Conservation (phyloP, 2,113 vertebrate species). For the Coreoperca whiteheadi region DNA sequence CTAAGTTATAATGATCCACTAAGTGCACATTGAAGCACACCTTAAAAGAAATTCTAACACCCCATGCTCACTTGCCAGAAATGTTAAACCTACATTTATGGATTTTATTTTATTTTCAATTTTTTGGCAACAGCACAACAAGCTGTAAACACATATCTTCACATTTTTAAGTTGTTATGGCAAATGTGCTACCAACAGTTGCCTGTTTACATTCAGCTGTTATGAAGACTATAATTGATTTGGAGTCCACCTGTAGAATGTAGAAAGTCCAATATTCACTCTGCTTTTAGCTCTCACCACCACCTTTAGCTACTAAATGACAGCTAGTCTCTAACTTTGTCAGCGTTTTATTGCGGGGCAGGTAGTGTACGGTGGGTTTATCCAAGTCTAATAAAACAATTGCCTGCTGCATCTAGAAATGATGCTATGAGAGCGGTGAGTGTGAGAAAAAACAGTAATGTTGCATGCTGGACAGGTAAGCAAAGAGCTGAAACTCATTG, state of each 20-base stretch:
- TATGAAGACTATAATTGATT: not conserved
- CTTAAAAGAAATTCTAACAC: not conserved
- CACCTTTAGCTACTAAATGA: not conserved
- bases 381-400: not conserved
- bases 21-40: not conserved
- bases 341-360: not conserved
- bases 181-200: too few relatives aligned
- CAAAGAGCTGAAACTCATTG: not conserved
- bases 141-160: not conserved
- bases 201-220: not conserved
- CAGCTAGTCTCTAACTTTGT: too few relatives aligned
- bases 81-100: not conserved
- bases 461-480: not conserved
- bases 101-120: not conserved
- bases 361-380: not conserved
- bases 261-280: not conserved
- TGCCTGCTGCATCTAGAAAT: not conserved
- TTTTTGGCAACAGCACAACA: too few relatives aligned
- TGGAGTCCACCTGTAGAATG: too few relatives aligned
- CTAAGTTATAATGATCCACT: not conserved
- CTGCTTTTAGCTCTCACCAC: not conserved
- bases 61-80: too few relatives aligned
- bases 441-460: too few relatives aligned
- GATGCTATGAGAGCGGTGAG: too few relatives aligned
- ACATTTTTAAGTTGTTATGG: not conserved